Conservation (phyloP, 2,113 vertebrate species). For the Arizona elegans region DNA sequence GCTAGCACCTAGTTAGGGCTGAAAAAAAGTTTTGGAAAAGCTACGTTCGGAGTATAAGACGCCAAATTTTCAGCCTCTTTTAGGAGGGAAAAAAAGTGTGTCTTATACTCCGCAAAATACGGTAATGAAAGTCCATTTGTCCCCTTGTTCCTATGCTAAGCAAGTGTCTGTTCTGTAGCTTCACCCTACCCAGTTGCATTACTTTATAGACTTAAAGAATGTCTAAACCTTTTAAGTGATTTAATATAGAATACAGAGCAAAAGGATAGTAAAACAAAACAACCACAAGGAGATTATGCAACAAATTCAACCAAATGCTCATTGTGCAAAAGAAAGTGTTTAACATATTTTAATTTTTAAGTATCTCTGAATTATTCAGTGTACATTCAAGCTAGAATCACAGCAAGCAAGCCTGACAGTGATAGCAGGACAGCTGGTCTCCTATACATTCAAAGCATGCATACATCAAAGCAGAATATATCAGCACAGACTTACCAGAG, state of each 20-base stretch:
- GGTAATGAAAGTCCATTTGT: background rate
- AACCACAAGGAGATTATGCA: background rate
- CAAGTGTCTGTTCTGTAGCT: background rate
- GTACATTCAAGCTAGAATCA: background rate
- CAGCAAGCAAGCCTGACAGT: background rate
- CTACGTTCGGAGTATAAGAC: too few species aligned
- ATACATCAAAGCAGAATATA: background rate
- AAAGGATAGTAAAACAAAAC: background rate
- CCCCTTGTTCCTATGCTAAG: background rate
- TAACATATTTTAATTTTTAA: background rate
- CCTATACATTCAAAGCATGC: background rate
- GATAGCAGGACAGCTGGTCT: slow-evolving; percentile 14
- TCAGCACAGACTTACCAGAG: slow-evolving; percentile 79
- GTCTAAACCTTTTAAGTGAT: background rate
- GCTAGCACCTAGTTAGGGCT: too few species aligned
- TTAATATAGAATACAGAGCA: background rate
- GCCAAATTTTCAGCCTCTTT: too few species aligned
- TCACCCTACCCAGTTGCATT: background rate
- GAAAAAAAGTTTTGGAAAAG: too few species aligned
- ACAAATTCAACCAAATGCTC: background rate
- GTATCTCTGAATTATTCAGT: background rate
- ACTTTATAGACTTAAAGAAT: background rate
- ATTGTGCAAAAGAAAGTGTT: background rate
- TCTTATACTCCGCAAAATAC: too few species aligned
- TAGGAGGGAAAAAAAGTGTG: too few species aligned